Base-by-base conservation (phyloP, 2,113 vertebrate species). In the Epinephelus moara region DNA sequence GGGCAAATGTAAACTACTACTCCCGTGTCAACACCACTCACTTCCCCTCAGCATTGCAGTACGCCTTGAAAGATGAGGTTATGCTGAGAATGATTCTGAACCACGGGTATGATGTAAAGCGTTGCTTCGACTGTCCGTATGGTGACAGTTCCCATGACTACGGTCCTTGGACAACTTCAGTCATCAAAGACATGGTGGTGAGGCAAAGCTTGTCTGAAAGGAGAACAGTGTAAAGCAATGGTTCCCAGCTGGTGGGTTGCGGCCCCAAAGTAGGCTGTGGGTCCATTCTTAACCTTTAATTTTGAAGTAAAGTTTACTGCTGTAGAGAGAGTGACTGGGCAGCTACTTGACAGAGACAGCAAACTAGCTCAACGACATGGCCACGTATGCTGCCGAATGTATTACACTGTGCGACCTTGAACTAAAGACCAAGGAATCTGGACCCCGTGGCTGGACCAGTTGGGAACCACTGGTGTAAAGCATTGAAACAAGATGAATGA, bases 111-210 rank as follows among this genome's bases (percentile, higher is more conserved):
- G 95, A 99, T 13, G 96, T 97, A 8, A 92, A 96, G 25, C 95
- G 96, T 59, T 99, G 98, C 90, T 99, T 99, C 45, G 97, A 99
- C 62, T 99, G 98, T 94, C 96, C 92, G 2, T 95, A 94, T 17
- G 96, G 96, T 6, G 91, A 94, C 45, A 91, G 73, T 11, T 90
- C 88, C 2, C 97, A 98, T 74, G 90, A 93, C 80, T 96, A 95
- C 10, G 96, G 96, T 23, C 96, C 97, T 52, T 99, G 98, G 98
- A 97, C 96, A 2, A 91, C 96, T 0, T 95, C 98, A 0, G 94
- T 97, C n/a, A 98, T 99, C 92, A 97, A 97, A 93, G 98, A 99
- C 82, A 97, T 97, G 63, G 96, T 96, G 97, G 97, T 98, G 73
- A 93, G 96, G 66, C 27, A 15, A 79, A 42, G 11, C 8, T 70